Conservation (phyloP, 1,140 invertebrate species). For the Halesus radiatus region DNA sequence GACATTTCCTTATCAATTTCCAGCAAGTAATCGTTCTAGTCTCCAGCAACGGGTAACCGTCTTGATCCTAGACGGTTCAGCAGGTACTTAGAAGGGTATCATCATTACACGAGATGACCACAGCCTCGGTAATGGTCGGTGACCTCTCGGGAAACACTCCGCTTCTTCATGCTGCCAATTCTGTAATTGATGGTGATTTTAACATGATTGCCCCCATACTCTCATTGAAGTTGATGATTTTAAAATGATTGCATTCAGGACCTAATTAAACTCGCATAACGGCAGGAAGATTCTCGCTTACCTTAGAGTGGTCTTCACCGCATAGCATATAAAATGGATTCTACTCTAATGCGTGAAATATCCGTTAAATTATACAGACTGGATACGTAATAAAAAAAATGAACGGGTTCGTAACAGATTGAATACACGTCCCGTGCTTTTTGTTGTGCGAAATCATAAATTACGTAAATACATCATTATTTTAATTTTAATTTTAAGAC, state of each 20-base stretch:
- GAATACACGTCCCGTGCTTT: too few relatives aligned
- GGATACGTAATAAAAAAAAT: too few relatives aligned
- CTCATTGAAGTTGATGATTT: constrained; percentile 11
- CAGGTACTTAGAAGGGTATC: constrained; percentile 1
- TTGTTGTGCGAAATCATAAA: too few relatives aligned
- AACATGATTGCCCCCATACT: neutral
- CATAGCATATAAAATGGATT: too few relatives aligned
- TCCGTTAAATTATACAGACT: too few relatives aligned
- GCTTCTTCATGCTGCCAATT: constrained; percentile 12
- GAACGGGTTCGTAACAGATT: too few relatives aligned
- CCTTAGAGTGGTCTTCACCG: too few relatives aligned
- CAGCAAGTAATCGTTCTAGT: neutral
- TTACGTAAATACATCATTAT: too few relatives aligned
- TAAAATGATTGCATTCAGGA: neutral
- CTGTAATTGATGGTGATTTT: constrained; percentile 38
- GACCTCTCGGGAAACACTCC: constrained; percentile 4
- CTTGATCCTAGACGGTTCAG: neutral
- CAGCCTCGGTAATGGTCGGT: neutral
- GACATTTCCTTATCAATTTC: neutral
- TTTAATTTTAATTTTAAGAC: too few relatives aligned
- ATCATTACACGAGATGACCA: constrained; percentile 22
- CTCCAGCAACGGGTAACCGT: neutral
- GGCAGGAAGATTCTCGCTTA: neutral
- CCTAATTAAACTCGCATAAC: constrained; percentile 22
- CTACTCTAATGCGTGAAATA: too few relatives aligned